Base-by-base conservation (phyloP, 2,797 vertebrate species). In the Cynodonichthys magdalenae region DNA sequence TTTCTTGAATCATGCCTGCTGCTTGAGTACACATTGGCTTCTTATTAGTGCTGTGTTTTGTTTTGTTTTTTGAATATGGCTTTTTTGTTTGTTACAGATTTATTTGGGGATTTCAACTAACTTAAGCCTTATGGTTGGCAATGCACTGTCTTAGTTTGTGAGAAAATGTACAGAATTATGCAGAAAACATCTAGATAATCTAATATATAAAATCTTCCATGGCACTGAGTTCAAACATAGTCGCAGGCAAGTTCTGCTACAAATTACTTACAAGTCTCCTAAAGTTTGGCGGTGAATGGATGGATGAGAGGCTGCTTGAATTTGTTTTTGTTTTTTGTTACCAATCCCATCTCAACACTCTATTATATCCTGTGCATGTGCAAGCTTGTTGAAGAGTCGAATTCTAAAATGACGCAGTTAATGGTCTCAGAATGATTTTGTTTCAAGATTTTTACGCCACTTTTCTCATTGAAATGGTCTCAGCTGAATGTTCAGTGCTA, bases 281-380 rank as follows among this genome's bases (percentile, higher is more conserved):
- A 42, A 62, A 62, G 61, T 45, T 79, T 81, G 86, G 81, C 83
- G 85, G 87, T 87, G 81, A 84, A 84, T 85, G 85, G 81, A 86
- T 80, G 77, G 68, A 77, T 74, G 47, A 74, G 69, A 75, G 79
- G 79, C 85, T 87, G 86, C 82, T 87, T 86, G 79, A 62, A 79
- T 83, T 88, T 77, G 49, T 36, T 61, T 34, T 34, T 8, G 7
- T 34, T 34, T 78, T 63, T 61, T 63, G 42, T 71, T 66, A 17
- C 55, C 53, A 54, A 75, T 79, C 77, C 53, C 80, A 76, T 53
- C 57, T 57, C 66, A 2, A 62, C 52, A 56, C 53, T 39, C 45
- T 53, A 44, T 63, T 27, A 63, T 51, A 62, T 63, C 61, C 48
- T 71, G 55, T 74, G 59, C 61, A 72, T 54, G 48, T 68, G 15